Evolutionary conservation across 53 echinoderm and acorn worm species (phyloP), one percentile per base, ranked within the genome.

Genomic region (Astropecten irregularis): DNA sequence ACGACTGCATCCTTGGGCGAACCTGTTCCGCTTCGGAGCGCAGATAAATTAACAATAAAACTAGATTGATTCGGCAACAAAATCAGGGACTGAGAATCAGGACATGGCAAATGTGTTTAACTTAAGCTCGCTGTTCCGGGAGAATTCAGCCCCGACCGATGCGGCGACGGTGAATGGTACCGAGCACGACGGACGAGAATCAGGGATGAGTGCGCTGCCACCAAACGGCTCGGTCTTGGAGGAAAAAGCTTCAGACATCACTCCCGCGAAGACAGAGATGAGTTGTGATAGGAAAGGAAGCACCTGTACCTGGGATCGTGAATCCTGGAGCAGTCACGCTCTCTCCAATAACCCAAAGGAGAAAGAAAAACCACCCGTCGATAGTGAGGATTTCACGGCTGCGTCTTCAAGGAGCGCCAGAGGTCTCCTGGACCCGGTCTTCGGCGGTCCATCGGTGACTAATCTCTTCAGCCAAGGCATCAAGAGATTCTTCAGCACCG

Each of bases 401-500:
- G n/a, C n/a, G n/a, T n/a, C n/a, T n/a, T n/a, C n/a, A n/a, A n/a
- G n/a, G n/a, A 42, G 6, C 42, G 42, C 11, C 6, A 42, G 42
- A 20, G 22, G 77, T 27, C 40, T 77, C 9, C 61, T 28, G n/a
- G 31, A 30, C 58, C 59, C 44, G 8, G 29, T 44, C 77, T 29
- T 39, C 9, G 27, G 77, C 18, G 29, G 61, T 28, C 30, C 68
- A 26, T 38, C 39, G n/a, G 2, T 71, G 32, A 22, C 49, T 3
- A 35, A 31, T 46, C 44, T 79, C 16, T 30, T 79, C 29, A 47
- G 47, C 9, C 79, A 44, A 3, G 61, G 79, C 21, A 42, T 79
- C 62, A 29, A 47, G 62, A 79, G 79, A 62, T 56, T 79, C 4
- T 62, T 79, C 49, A 79, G 79, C 79, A 49, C 15, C 7, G 79